Base-by-base conservation (phyloP, 2,797 vertebrate species). In the Melopsittacus undulatus region DNA sequence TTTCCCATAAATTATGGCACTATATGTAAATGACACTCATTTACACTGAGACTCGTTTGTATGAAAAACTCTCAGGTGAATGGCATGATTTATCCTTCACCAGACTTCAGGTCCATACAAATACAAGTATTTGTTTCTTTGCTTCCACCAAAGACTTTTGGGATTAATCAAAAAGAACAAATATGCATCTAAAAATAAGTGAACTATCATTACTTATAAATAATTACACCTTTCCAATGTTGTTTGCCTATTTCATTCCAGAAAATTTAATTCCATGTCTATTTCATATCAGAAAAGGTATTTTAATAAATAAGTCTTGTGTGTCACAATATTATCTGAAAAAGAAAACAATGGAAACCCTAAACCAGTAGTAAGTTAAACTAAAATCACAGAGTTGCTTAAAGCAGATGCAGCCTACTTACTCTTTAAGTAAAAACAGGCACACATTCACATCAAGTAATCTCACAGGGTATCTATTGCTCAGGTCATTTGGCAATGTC, bases 151-250 rank as follows among this genome's bases (percentile, higher is more conserved):
- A 91, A 98, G 83, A 79, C 93, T 95, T 97, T 98, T 97, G 30
- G 97, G 96, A 97, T 98, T 98, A 97, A 98, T 97, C 87, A 98
- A 89, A 95, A 98, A 97, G 70, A 97, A 98, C 90, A 98, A 95
- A 98, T 97, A 99, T 29, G 96, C 70, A 83, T 98, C 97, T 96
- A 98, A 88, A 96, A 97, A 93, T 93, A 98, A 98, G 97, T 97
- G 97, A 97, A 98, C 66, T 94, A 97, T 97, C 98, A 98, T 98
- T 93, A 98, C 97, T 98, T 97, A 94, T 92, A 96, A 95, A 95
- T 95, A 93, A 93, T 42, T 91, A 63, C 86, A 94, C 90, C 70
- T 94, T 96, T 93, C 89, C 91, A 94, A 36, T 7, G 90, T 93
- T 96, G 89, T 46, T 97, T 81, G 78, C 67, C 91, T 93, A 95